phyloP scores from a whole-genome alignment of 2,888 invertebrate genomes.

The Nasonia oneida region DNA sequence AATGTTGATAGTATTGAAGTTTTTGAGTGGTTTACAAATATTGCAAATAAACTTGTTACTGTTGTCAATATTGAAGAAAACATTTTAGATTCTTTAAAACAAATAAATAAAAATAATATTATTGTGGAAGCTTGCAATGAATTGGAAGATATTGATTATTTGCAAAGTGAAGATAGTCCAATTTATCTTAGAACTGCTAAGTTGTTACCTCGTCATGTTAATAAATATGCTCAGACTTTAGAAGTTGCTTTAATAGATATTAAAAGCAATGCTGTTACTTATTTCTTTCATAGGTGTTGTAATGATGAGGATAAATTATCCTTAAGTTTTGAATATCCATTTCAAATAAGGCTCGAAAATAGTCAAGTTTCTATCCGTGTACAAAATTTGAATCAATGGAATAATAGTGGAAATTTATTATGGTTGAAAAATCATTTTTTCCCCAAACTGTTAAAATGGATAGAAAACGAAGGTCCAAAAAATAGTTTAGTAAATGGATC shows the following conservation, averaged over 20 bases:
- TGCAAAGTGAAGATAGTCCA: conserved; percentile 62
- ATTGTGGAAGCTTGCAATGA: conserved; percentile 36
- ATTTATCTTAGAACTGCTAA: conserved; percentile 78
- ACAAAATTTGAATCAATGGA: conserved; percentile 34
- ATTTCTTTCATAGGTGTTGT: conserved; percentile 80
- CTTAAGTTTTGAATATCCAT: conserved; percentile 77
- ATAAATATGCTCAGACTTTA: conserved; percentile 78
- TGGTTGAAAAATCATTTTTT: conserved; percentile 83
- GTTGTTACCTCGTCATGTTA: conserved; percentile 77
- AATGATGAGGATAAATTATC: conserved; percentile 73
- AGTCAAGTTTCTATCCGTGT: conserved; percentile 62
- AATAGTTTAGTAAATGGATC: conserved; percentile 78
- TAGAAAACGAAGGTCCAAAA: conserved; percentile 77
- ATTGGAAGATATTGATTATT: conserved; percentile 60
- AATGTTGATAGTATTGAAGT: conserved; percentile 48
- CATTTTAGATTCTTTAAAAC: conserved; percentile 72
- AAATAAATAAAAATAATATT: conserved; percentile 63
- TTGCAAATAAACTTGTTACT: conserved; percentile 44
- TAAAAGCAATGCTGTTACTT: conserved; percentile 73
- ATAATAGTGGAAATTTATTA: conserved; percentile 66
- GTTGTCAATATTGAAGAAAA: conserved; percentile 64
- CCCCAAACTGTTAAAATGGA: conserved; percentile 84
- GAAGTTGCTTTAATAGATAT: conserved; percentile 77
- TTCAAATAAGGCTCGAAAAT: conserved; percentile 68
- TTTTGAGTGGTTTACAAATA: conserved; percentile 56